Evolutionary conservation across 2,797 vertebrate species (phyloP).

Genomic region (Poeciliopsis infans): DNA sequence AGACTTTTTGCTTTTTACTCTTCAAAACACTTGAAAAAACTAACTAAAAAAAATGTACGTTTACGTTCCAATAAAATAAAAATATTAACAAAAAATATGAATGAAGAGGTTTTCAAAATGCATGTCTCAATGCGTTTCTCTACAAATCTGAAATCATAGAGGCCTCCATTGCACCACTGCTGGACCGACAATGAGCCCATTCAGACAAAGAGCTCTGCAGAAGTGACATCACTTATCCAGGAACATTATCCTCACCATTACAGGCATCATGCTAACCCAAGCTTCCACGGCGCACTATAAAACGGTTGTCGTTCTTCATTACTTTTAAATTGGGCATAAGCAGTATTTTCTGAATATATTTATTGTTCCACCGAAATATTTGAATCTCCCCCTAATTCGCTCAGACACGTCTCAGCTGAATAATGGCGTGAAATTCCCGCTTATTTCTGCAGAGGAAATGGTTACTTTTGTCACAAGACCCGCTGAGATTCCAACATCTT

Average conservation of each 20-base stretch:
- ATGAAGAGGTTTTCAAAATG: neutral
- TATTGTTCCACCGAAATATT: constrained; percentile 42
- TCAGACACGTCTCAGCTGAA: constrained; percentile 1
- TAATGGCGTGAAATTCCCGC: constrained; percentile 31
- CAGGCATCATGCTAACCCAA: constrained; percentile 24
- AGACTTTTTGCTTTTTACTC: neutral
- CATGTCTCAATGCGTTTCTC: neutral
- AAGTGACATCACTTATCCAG: constrained; percentile 21
- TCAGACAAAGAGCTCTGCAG: constrained; percentile 1
- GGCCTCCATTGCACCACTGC: neutral
- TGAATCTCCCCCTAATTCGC: constrained; percentile 32
- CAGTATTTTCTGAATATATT: constrained; percentile 27
- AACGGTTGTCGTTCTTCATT: constrained; percentile 18
- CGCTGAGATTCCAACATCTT: constrained; percentile 27
- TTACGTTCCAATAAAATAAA: neutral
- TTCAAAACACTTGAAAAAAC: neutral
- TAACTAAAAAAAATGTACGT: neutral
- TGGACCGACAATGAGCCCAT: neutral
- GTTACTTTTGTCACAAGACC: constrained; percentile 13
- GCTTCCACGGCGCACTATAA: constrained; percentile 15
- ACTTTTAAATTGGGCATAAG: constrained; percentile 36
- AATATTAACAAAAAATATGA: neutral
- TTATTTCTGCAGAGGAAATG: constrained; percentile 39
- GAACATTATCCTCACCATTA: constrained; percentile 28
- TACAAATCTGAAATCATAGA: neutral